A percentile compares a stretch with the other conserved stretches of the same genome.
Conservation (phyloP, 2,888 invertebrate species). For the Epistrophe eligans region DNA sequence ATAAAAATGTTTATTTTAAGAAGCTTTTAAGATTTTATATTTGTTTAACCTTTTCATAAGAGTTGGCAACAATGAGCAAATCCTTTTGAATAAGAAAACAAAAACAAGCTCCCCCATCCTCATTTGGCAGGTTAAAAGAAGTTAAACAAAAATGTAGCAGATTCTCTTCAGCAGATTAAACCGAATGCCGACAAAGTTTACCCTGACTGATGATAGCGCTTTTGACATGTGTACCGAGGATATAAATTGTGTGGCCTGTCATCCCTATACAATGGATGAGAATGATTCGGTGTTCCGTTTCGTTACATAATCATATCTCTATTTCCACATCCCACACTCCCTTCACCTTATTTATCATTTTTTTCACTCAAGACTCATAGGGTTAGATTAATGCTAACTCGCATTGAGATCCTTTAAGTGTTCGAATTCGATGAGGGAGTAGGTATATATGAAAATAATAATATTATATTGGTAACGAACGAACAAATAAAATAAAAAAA, state of each 20-base stretch:
- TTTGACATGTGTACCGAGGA: constrained; percentile 50
- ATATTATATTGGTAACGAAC: constrained; percentile 25
- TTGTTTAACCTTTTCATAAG: background rate
- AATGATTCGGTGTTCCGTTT: constrained; percentile 54
- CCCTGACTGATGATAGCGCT: constrained; percentile 66
- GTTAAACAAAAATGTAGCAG: constrained; percentile 24
- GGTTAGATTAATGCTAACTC: constrained; percentile 41
- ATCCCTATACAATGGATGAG: constrained; percentile 46
- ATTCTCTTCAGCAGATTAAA: constrained; percentile 42
- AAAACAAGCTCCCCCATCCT: constrained; percentile 20
- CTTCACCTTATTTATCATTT: background rate
- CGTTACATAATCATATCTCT: constrained; percentile 54
- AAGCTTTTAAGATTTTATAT: too few relatives aligned
- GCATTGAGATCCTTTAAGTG: constrained; percentile 18
- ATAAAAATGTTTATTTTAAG: too few relatives aligned
- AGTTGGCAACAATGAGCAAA: background rate
- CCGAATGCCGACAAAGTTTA: constrained; percentile 59
- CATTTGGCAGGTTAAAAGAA: constrained; percentile 14
- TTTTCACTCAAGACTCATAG: constrained; percentile 4
- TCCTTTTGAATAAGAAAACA: constrained; percentile 38
- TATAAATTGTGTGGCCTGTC: constrained; percentile 50
- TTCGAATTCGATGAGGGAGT: constrained; percentile 6
- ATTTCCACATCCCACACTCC: background rate
- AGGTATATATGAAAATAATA: constrained; percentile 45
- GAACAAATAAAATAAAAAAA: constrained; percentile 13